phyloP scores from a whole-genome alignment of 2,797 vertebrate species.

The Neosilurus hyrtlii region DNA sequence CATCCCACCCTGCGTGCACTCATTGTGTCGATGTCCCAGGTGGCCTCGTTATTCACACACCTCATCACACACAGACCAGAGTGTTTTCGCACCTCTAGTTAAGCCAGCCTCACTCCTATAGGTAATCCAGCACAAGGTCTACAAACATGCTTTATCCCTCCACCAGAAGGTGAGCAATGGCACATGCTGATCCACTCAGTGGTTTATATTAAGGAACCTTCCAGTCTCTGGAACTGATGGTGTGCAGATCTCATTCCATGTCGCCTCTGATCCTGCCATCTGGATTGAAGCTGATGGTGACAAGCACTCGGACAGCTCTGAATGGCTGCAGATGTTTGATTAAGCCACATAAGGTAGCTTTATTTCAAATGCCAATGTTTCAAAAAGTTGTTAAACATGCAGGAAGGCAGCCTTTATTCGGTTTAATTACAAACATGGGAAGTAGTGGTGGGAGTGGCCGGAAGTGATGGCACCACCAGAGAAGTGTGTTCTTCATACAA shows the following conservation, averaged over 20 bases:
- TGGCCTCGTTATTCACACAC: conserved; percentile 51
- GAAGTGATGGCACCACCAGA: background rate
- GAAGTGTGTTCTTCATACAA: background rate
- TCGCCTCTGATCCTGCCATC: conserved; percentile 45
- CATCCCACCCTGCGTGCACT: background rate
- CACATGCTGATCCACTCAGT: conserved; percentile 35
- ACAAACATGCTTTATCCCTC: conserved; percentile 4
- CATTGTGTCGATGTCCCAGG: conserved; percentile 31
- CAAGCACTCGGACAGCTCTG: conserved; percentile 14
- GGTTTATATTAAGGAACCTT: conserved; percentile 44
- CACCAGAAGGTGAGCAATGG: conserved; percentile 45
- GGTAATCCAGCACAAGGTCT: conserved; percentile 18
- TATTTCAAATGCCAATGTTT: conserved; percentile 34
- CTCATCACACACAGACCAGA: conserved; percentile 47
- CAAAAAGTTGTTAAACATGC: conserved; percentile 23
- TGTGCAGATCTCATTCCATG: conserved; percentile 38
- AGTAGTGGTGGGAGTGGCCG: background rate
- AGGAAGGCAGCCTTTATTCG: background rate
- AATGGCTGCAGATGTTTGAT: conserved; percentile 43
- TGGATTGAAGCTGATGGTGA: conserved; percentile 32
- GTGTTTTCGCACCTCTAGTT: conserved; percentile 27
- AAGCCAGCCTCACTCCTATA: conserved; percentile 29
- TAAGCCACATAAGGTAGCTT: background rate
- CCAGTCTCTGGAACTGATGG: conserved; percentile 39
- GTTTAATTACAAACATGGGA: conserved; percentile 3